phyloP scores from a whole-genome alignment of 2,888 invertebrate species.

The Clanis bilineata region DNA sequence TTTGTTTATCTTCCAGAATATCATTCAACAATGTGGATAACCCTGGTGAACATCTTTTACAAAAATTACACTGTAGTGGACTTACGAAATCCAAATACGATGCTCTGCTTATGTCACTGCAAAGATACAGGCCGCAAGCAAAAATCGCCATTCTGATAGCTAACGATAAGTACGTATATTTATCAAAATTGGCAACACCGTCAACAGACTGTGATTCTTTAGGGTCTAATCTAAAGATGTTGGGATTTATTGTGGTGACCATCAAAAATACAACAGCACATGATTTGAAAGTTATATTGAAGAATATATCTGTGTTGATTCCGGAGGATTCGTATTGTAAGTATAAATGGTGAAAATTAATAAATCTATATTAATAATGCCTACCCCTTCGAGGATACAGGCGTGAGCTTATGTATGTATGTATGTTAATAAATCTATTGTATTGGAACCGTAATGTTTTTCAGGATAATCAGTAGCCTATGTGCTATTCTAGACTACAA shows the following conservation, averaged over 20 bases:
- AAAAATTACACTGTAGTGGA: slow-evolving; percentile 58
- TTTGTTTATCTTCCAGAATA: slow-evolving; percentile 47
- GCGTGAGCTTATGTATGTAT: no score
- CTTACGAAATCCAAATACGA: slow-evolving; percentile 49
- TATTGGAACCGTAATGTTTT: no score
- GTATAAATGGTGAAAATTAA: slow-evolving; percentile 29
- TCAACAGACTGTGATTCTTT: slow-evolving; percentile 67
- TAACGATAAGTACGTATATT: slow-evolving; percentile 64
- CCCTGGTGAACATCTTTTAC: slow-evolving; percentile 65
- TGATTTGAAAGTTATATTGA: slow-evolving; percentile 49
- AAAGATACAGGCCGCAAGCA: slow-evolving; percentile 53
- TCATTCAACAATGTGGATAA: slow-evolving; percentile 42
- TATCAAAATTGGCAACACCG: slow-evolving; percentile 68
- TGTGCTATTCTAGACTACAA: no score
- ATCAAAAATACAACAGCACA: slow-evolving; percentile 56
- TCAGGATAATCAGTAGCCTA: no score
- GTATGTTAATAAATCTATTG: no score
- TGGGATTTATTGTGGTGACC: slow-evolving; percentile 64
- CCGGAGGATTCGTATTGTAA: slow-evolving; percentile 73
- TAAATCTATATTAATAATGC: no score
- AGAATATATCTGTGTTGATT: slow-evolving; percentile 47
- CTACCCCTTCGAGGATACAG: no score
- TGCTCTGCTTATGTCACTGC: slow-evolving; percentile 41
- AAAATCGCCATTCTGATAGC: slow-evolving; percentile 74
- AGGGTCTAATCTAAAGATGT: slow-evolving; percentile 50